A percentile compares a stretch with the other conserved stretches of the same genome.
phyloP scores from a whole-genome alignment of 2,888 invertebrate genomes.

The Mythimna pallens region DNA sequence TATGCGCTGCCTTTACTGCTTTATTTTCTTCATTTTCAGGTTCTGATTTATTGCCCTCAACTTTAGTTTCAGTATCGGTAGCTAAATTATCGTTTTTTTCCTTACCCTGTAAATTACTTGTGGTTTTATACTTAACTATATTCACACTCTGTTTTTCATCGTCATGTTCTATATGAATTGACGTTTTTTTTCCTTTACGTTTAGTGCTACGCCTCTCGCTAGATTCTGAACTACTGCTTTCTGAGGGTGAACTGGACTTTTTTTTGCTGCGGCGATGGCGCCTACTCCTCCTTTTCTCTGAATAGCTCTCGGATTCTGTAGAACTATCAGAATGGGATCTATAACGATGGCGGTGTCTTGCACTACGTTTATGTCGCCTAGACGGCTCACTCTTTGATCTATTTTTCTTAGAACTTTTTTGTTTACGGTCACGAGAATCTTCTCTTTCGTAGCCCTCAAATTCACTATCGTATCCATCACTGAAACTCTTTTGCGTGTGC shows the following conservation, averaged over 20 bases:
- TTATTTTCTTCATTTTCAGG: constrained; percentile 72
- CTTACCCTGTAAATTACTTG: constrained; percentile 68
- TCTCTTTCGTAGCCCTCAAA: constrained; percentile 75
- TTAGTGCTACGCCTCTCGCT: constrained; percentile 84
- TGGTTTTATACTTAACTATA: constrained; percentile 84
- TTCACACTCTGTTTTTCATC: constrained; percentile 86
- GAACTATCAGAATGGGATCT: constrained; percentile 82
- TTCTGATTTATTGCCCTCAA: constrained; percentile 73
- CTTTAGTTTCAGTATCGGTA: constrained; percentile 62
- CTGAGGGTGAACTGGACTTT: constrained; percentile 84
- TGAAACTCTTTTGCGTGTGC: constrained; percentile 86
- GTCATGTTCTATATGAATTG: constrained; percentile 86
- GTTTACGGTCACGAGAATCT: constrained; percentile 72
- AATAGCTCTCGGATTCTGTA: constrained; percentile 80
- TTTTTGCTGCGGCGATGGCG: constrained; percentile 83
- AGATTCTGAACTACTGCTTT: constrained; percentile 86
- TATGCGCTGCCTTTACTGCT: constrained; percentile 75
- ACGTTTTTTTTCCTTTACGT: constrained; percentile 86
- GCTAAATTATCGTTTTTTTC: constrained; percentile 69
- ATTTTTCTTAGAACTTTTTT: constrained; percentile 79
- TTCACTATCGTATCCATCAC: constrained; percentile 88
- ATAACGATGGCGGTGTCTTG: constrained; percentile 75
- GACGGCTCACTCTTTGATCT: constrained; percentile 89
- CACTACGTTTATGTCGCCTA: constrained; percentile 77
- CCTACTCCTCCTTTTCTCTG: constrained; percentile 84